Base-by-base conservation (phyloP, 2,888 invertebrate genomes). In the Microdon myrmicae region DNA sequence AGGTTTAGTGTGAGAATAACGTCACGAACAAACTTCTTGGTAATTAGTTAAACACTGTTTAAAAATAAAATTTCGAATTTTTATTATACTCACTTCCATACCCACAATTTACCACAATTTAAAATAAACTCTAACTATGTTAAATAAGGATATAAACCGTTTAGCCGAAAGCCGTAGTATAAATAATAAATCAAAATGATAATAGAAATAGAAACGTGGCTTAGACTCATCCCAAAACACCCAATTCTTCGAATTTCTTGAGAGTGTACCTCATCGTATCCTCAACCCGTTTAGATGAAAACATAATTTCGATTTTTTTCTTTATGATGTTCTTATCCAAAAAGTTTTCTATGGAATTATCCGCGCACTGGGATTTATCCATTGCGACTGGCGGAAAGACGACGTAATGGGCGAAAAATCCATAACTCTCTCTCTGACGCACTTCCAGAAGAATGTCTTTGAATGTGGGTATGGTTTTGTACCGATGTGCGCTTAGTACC, bases 331-430 rank as follows among this genome's bases (percentile, higher is more conserved):
- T 68, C 0, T 66, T 28, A 41, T 72, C 41, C 1, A 22, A 23
- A 16, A 75, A 73, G 1, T 71, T 71, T 5, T 69, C 51, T 0
- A 69, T 19, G 2, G 67, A 69, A 4, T 74, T 72, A 8, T 72
- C 72, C 7, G 34, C 35, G 0, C 71, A 69, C 0, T 64, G 60
- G 2, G 66, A 64, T 14, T 70, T 70, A 6, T 72, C 68, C 48
- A 72, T 72, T 6, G 72, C 69, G 2, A 75, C 67, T 4, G 73
- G 55, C 4, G 77, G 75, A 9, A 78, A 47, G 26, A 75, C 71
- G 10, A 73, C 74, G 5, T 68, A 68, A 1, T 64, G 67, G 0
- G 69, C 68, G 67, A 76, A 73, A 14, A 76, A 74, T 0, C 70
- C 75, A 41, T 71, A 74, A 14, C 71, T 68, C 9, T 74, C 71